phyloP scores from a whole-genome alignment of 2,113 vertebrate genomes.

The Loxodonta africana region DNA sequence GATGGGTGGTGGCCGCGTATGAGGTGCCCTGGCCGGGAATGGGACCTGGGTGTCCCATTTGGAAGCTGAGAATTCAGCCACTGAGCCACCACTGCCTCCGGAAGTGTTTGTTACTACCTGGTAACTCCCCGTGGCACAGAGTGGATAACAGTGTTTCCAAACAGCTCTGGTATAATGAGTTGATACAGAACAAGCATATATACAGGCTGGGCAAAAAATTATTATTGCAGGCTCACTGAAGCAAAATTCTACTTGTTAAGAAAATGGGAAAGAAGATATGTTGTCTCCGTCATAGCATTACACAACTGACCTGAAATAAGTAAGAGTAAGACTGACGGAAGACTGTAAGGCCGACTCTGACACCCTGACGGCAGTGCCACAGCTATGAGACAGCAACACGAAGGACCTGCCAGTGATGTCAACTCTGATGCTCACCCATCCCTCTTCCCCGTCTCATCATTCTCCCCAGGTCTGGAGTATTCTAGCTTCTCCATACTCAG shows the following conservation, averaged over 20 bases:
- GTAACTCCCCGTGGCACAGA: neutral
- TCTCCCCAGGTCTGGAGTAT: neutral
- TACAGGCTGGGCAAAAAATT: neutral
- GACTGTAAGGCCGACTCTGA: neutral
- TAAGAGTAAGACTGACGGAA: neutral
- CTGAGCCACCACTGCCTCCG: no score
- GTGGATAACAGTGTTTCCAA: neutral
- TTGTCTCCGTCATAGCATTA: neutral
- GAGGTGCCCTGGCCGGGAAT: no score
- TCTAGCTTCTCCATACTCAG: neutral
- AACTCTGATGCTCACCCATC: neutral
- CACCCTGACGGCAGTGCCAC: neutral
- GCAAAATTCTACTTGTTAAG: neutral
- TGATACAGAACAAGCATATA: neutral
- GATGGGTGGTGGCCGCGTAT: no score
- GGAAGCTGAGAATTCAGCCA: no score
- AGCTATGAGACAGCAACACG: neutral
- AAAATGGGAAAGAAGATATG: neutral
- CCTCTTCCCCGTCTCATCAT: neutral
- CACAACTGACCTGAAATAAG: neutral
- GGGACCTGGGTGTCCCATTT: no score
- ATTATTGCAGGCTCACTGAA: neutral
- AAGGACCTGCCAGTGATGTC: neutral
- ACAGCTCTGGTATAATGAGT: neutral
- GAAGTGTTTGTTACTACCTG: neutral